Evolutionary conservation across 2,113 vertebrate genomes (phyloP).

Genomic region (Larimichthys polyactis): DNA sequence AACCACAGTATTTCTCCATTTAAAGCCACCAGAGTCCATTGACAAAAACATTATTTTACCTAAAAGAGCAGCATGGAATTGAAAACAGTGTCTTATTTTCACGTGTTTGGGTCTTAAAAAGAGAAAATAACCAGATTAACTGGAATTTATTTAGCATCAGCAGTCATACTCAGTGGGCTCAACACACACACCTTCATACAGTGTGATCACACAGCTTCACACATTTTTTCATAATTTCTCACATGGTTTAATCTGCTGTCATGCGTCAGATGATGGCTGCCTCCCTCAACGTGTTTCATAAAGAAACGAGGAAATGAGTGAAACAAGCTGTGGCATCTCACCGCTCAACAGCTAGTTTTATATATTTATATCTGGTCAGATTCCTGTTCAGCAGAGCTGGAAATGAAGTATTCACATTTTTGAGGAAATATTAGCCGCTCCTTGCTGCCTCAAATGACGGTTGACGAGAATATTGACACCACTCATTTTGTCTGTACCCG

Average conservation of each 20-base stretch:
- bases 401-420: slow-evolving; percentile 57
- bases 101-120: neutral
- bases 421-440: neutral
- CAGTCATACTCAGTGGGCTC: neutral
- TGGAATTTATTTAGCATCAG: neutral
- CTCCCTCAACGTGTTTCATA: slow-evolving; percentile 23
- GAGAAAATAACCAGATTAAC: neutral
- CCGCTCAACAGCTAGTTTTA: slow-evolving; percentile 2
- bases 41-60: too few relatives aligned
- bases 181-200: neutral
- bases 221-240: slow-evolving; percentile 15
- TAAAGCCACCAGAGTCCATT: too few relatives aligned
- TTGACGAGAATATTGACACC: neutral
- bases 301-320: slow-evolving; percentile 30
- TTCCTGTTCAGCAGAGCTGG: slow-evolving; percentile 53
- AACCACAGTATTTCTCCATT: too few relatives aligned
- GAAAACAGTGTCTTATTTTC: neutral
- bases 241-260: slow-evolving; percentile 21
- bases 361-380: slow-evolving; percentile 35
- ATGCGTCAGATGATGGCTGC: slow-evolving; percentile 14
- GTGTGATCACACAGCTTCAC: slow-evolving; percentile 2
- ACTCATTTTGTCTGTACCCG: neutral
- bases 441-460: neutral
- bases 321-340: slow-evolving; percentile 11
- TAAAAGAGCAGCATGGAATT: too few relatives aligned